These are phyloP conservation scores for Neuroterus valhalla DNA, from an alignment of 1,140 invertebrate species.

Conservation along the genomic window DNA sequence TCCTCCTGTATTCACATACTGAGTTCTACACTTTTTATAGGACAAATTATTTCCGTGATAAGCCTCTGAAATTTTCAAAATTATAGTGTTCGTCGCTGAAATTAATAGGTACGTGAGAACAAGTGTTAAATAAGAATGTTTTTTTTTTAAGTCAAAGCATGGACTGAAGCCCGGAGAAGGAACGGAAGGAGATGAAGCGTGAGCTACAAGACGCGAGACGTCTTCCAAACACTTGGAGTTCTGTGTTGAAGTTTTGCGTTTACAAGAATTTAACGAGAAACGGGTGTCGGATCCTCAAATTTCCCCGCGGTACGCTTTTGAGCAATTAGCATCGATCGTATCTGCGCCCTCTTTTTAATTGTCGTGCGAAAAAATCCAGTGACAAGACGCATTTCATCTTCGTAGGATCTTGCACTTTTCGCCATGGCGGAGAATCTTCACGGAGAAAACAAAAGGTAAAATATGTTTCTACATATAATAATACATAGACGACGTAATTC, in stretches of 20 bases:
- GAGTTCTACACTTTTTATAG: no score
- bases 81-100: background rate
- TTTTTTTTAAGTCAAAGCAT: slow-evolving; percentile 12
- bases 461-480: no score
- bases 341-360: slow-evolving; percentile 49
- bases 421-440: background rate
- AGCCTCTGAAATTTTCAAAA: no score
- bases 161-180: slow-evolving; percentile 30
- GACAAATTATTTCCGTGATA: no score
- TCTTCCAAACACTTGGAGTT: slow-evolving; percentile 54
- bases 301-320: slow-evolving; percentile 59
- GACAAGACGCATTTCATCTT: background rate
- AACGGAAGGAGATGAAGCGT: slow-evolving; percentile 41
- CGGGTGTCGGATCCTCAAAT: slow-evolving; percentile 65
- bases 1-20: no score
- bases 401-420: background rate
- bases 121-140: background rate
- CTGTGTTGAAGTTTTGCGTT: slow-evolving; percentile 50
- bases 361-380: background rate
- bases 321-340: slow-evolving; percentile 69
- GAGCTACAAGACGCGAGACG: slow-evolving; percentile 50
- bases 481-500: no score
- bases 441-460: no score
- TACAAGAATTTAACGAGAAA: slow-evolving; percentile 72
- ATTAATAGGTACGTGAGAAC: background rate